phyloP scores from a whole-genome alignment of 1,140 invertebrate species.

The Drosophila virilis region DNA sequence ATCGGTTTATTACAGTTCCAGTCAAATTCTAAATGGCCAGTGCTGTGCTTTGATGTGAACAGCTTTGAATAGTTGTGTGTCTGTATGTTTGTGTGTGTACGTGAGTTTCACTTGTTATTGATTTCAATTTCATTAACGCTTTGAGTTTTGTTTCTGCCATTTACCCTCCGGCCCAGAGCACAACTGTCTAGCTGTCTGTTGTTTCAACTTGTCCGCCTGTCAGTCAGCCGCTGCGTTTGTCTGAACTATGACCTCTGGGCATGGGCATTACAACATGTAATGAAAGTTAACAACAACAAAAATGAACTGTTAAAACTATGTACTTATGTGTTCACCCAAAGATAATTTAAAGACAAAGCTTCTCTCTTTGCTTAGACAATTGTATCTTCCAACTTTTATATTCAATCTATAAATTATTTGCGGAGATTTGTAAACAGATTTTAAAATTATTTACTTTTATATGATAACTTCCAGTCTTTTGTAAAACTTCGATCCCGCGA shows the following conservation, averaged over 20 bases:
- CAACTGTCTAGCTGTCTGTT: conserved; percentile 49
- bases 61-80: conserved; percentile 6
- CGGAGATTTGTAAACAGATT: too few relatives aligned
- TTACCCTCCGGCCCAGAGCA: background rate
- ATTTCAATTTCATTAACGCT: conserved; percentile 80
- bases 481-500: too few relatives aligned
- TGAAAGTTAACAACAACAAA: conserved; percentile 26
- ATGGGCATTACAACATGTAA: conserved; percentile 22
- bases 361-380: too few relatives aligned
- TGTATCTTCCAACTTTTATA: too few relatives aligned
- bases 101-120: conserved; percentile 49
- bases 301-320: background rate
- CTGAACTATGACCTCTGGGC: conserved; percentile 34
- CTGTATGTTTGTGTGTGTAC: conserved; percentile 5
- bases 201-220: conserved; percentile 14
- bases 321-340: too few relatives aligned
- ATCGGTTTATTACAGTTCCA: conserved; percentile 20
- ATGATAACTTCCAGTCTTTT: too few relatives aligned
- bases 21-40: conserved; percentile 17
- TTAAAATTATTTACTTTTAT: too few relatives aligned
- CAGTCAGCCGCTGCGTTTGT: conserved; percentile 40
- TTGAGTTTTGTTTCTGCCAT: conserved; percentile 28
- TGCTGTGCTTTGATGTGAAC: conserved; percentile 8
- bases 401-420: too few relatives aligned
- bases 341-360: too few relatives aligned